phyloP scores from a whole-genome alignment of 2,113 vertebrate genomes.

The Semicossyphus pulcher region DNA sequence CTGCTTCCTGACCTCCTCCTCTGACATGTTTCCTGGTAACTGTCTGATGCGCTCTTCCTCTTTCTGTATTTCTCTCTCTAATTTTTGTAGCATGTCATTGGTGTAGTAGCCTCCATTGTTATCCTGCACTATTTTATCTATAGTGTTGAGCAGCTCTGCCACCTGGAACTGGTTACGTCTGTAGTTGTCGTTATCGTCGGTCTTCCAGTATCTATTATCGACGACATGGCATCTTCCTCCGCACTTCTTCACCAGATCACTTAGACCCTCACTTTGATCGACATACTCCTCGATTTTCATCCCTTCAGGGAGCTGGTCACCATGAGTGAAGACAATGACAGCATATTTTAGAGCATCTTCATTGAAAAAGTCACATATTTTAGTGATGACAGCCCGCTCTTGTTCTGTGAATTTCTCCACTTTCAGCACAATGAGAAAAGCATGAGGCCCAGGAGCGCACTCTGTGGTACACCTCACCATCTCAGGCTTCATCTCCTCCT shows the following conservation, averaged over 20 bases:
- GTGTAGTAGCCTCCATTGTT: slow-evolving; percentile 41
- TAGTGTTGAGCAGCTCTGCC: slow-evolving; percentile 26
- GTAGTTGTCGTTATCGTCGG: background rate
- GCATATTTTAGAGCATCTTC: slow-evolving; percentile 18
- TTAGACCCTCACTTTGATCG: background rate
- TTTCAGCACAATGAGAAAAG: slow-evolving; percentile 55
- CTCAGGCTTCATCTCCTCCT: slow-evolving; percentile 15
- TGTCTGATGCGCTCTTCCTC: background rate
- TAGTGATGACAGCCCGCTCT: background rate
- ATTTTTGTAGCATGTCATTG: slow-evolving; percentile 20
- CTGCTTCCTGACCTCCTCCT: background rate
- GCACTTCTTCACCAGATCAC: slow-evolving; percentile 37
- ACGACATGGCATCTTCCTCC: slow-evolving; percentile 42
- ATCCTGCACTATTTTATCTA: background rate
- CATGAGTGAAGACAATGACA: slow-evolving; percentile 51
- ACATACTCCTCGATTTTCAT: slow-evolving; percentile 37
- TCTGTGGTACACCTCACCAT: slow-evolving; percentile 26
- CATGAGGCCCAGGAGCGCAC: slow-evolving; percentile 46
- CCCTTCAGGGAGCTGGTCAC: slow-evolving; percentile 1
- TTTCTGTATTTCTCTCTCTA: slow-evolving; percentile 3
- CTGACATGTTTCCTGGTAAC: background rate
- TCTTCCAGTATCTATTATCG: slow-evolving; percentile 51
- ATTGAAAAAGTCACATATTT: slow-evolving; percentile 37
- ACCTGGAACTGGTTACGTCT: slow-evolving; percentile 48
- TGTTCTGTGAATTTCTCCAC: slow-evolving; percentile 37